A percentile compares a stretch with the other conserved stretches of the same genome.
Conservation (phyloP, 2,888 invertebrate genomes). For the Noctua comes region DNA sequence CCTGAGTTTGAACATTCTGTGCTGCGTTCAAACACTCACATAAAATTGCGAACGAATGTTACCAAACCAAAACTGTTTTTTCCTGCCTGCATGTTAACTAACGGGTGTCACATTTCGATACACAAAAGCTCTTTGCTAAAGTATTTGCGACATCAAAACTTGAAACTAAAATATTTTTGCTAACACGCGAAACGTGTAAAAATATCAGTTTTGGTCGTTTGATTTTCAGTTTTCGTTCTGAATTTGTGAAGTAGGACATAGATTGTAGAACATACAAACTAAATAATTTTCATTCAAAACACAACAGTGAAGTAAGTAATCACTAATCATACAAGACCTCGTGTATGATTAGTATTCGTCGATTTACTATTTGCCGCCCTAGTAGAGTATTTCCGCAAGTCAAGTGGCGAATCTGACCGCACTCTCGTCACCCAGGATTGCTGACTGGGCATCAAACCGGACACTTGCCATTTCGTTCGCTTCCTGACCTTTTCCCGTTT, state of each 20-base stretch:
- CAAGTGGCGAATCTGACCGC: conserved; percentile 67
- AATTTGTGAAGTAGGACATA: neutral
- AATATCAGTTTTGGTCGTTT: conserved; percentile 8
- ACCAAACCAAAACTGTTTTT: conserved; percentile 27
- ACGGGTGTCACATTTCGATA: conserved; percentile 41
- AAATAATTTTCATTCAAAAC: neutral
- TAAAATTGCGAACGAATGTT: conserved; percentile 55
- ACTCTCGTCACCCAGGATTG: conserved; percentile 76
- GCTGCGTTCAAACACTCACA: conserved; percentile 78
- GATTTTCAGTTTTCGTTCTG: neutral
- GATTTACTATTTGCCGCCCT: neutral
- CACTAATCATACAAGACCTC: neutral
- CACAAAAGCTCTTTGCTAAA: conserved; percentile 41
- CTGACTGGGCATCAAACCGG: conserved; percentile 88
- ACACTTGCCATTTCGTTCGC: conserved; percentile 89
- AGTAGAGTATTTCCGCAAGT: conserved; percentile 70
- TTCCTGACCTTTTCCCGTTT: conserved; percentile 90
- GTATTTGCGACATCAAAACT: conserved; percentile 50
- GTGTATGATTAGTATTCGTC: too few relatives aligned
- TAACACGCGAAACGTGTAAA: conserved; percentile 44
- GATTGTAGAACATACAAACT: neutral
- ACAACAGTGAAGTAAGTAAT: neutral
- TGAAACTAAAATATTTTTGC: conserved; percentile 48
- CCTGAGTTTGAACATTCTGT: conserved; percentile 84
- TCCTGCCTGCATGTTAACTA: neutral